phyloP scores from a whole-genome alignment of 2,797 vertebrate species.

The Meda fulgida region DNA sequence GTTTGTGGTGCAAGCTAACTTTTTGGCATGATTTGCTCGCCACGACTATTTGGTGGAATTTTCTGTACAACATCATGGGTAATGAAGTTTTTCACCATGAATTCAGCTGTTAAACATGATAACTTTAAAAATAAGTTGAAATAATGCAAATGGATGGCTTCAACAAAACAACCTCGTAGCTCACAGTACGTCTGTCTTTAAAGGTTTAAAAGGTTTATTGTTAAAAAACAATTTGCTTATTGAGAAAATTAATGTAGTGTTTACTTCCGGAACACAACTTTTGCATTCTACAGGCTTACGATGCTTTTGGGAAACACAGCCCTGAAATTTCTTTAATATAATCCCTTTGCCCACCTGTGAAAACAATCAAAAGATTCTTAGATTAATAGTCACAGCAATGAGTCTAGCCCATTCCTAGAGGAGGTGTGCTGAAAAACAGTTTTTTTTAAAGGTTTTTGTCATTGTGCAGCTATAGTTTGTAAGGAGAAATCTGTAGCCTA shows the following conservation, averaged over 20 bases:
- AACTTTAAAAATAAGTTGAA: neutral
- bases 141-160: neutral
- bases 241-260: neutral
- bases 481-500: neutral
- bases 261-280: neutral
- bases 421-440: too few relatives aligned
- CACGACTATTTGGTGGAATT: neutral
- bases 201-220: too few relatives aligned
- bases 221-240: neutral
- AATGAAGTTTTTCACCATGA: neutral
- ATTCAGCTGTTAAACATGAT: neutral
- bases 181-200: too few relatives aligned
- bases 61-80: neutral
- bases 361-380: constrained; percentile 5
- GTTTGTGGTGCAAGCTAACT: too few relatives aligned
- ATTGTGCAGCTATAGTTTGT: neutral
- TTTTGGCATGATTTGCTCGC: neutral
- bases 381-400: neutral
- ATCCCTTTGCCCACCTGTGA: neutral
- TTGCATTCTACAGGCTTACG: neutral
- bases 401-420: neutral
- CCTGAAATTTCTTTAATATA: neutral
- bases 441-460: neutral
- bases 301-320: constrained; percentile 5
- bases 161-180: neutral